A percentile compares a stretch with the other conserved stretches of the same genome.
These are phyloP conservation scores for Ptychobarbus kaznakovi DNA, from an alignment of 2,797 vertebrate species.

Conservation along the genomic window DNA sequence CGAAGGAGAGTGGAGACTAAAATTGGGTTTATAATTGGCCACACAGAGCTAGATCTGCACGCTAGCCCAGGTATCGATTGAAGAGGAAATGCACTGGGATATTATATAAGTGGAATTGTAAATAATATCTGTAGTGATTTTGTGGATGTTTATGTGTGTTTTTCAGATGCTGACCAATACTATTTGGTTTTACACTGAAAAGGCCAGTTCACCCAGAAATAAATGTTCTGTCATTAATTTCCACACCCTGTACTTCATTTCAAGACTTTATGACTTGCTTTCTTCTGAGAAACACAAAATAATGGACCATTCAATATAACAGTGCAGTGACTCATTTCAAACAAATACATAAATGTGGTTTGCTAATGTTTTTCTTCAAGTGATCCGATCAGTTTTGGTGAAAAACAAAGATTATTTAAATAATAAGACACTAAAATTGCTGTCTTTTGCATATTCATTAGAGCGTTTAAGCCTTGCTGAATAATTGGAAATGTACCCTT, in stretches of 20 bases:
- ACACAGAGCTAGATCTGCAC: constrained; percentile 40
- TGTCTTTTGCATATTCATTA: background rate
- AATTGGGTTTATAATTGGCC: constrained; percentile 60
- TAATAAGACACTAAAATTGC: background rate
- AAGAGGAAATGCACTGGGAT: background rate
- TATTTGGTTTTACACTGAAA: background rate
- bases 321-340: background rate
- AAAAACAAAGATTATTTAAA: background rate
- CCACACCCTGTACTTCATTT: background rate
- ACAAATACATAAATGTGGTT: background rate
- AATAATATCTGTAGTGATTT: background rate
- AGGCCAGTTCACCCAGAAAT: background rate
- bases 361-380: background rate
- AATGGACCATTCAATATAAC: background rate
- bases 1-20: constrained; percentile 45
- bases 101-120: background rate
- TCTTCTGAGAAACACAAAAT: background rate
- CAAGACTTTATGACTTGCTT: background rate
- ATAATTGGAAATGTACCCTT: background rate
- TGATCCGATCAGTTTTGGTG: background rate
- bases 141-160: background rate
- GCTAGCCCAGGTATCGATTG: constrained; percentile 1
- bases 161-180: background rate
- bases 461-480: background rate
- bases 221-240: background rate